A percentile compares a stretch with the other conserved stretches of the same genome.
phyloP scores from a whole-genome alignment of 2,113 vertebrate species.

The Chamaetylas fuelleborni region DNA sequence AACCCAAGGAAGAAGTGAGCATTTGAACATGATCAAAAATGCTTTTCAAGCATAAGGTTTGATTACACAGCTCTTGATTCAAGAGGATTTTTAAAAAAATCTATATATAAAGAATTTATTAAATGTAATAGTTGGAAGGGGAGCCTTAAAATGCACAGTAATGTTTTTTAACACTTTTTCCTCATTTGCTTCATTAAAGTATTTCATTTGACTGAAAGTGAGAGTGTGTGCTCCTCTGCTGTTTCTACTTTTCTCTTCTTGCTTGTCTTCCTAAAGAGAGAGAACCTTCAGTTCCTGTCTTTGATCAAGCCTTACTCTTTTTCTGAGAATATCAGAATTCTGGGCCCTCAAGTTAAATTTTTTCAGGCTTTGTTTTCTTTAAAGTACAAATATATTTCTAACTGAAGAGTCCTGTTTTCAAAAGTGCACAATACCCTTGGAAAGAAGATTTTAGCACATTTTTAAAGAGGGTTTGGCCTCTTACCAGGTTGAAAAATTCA shows the following conservation, averaged over 20 bases:
- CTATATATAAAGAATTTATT: not conserved
- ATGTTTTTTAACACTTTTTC: not conserved
- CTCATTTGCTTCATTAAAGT: not conserved
- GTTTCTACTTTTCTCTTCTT: not conserved
- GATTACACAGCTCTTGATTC: not conserved
- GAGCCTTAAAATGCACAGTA: not conserved
- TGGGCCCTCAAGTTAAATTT: not conserved
- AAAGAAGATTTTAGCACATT: not conserved
- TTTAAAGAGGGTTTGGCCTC: not conserved
- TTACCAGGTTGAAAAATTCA: not conserved
- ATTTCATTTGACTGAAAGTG: not conserved
- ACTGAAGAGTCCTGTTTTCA: not conserved
- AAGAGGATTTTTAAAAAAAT: not conserved
- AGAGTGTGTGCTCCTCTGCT: not conserved
- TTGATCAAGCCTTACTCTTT: not conserved
- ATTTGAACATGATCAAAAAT: not conserved
- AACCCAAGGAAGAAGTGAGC: not conserved
- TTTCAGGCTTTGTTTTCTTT: not conserved
- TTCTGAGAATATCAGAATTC: not conserved
- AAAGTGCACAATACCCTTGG: not conserved
- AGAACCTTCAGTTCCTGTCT: not conserved
- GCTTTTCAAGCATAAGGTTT: not conserved
- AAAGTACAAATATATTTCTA: not conserved
- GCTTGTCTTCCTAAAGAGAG: not conserved
- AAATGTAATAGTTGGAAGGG: not conserved